Base-by-base conservation (phyloP, 2,888 invertebrate species). In the Oxytorus armatus region DNA sequence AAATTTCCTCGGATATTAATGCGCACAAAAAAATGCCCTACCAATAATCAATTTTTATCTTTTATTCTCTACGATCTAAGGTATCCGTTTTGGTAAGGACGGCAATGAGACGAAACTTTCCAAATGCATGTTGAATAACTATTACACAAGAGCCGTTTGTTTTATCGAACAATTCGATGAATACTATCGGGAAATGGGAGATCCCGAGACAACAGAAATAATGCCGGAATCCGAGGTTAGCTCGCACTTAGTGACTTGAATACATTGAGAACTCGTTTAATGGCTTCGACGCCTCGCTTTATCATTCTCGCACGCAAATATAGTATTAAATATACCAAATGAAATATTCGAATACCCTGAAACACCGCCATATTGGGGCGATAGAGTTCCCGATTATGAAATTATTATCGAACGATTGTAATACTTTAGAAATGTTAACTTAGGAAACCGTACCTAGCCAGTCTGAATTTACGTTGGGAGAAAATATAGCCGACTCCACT, bases 401-500 rank as follows among this genome's bases (percentile, higher is more conserved):
- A 36, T 36, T 36, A 36, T 36, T 8, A 1, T 36, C 36, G 10
- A 36, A 36, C 36, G 36, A 36, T 36, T 8, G 8, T 8, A 36
- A 36, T 8, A 1, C 8, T 10, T 21, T 3, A 51, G 21, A 21
- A 11, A 51, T 21, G 1, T 5, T 18, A 3, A 23, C 21, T 33
- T 33, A 57, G 25, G 2, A 16, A 33, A 33, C 7, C 5, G 10
- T 7, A 21, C 1, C 3, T 10, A 16, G 18, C 23, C 23, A 11
- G 16, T 18, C 21, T 23, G 1, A 10, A 42, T 18, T 8, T 3
- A 69, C 68, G 25, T 21, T 42, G 16, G 53, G 53, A 42, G 97
- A 97, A 93, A 97, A 97, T 92, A 96, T 97, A 77, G 97, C 97
- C 0, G 97, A 97, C 92, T 96, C 96, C 92, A 97, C 96, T 74